Base-by-base conservation (phyloP, 1,140 invertebrate species). In the Bombyx mori region DNA sequence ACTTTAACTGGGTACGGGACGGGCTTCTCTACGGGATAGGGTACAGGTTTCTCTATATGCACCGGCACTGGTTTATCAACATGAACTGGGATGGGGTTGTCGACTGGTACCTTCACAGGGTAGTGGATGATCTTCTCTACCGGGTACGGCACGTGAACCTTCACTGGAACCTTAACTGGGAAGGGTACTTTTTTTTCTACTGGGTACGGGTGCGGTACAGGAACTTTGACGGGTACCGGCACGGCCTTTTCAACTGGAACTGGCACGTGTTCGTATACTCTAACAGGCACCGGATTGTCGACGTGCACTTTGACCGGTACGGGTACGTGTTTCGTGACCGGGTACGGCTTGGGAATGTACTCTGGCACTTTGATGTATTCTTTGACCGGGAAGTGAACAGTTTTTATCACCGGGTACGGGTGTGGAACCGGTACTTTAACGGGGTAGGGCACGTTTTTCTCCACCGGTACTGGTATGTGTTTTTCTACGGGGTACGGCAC, bases 41-140 rank as follows among this genome's bases (percentile, higher is more conserved):
- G 91, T 56, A 91, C 89, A 58, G 87, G 89, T 63, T 91, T 91
- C 68, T 91, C 90, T 0, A 92, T 88, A 1, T 75, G 88, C 3
- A 89, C 87, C 3, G 90, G 89, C 8, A 91, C 89, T 9, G 90
- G 90, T 54, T 90, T 91, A 8, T 90, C 88, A 0, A 91, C 88
- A 61, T 92, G 90, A 53, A 92, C 90, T 5, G 92, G 90, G n/a
- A 91, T 88, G 49, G 90, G 91, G 64, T 89, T 88, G 48, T 93
- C 92, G 44, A 92, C 89, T 3, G 83, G 92, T 42, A 94, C 92
- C 71, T 94, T 91, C 5, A 94, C 92, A 51, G 92, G 90, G 72
- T 91, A 91, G 59, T 92, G 93, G 12, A 93, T 90, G 45, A 90
- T 89, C 77, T 93, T 94, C 71, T 94, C 93, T 0, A 94, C 92